Base-by-base conservation (phyloP, 2,888 invertebrate species). In the Pristionchus japonicus region DNA sequence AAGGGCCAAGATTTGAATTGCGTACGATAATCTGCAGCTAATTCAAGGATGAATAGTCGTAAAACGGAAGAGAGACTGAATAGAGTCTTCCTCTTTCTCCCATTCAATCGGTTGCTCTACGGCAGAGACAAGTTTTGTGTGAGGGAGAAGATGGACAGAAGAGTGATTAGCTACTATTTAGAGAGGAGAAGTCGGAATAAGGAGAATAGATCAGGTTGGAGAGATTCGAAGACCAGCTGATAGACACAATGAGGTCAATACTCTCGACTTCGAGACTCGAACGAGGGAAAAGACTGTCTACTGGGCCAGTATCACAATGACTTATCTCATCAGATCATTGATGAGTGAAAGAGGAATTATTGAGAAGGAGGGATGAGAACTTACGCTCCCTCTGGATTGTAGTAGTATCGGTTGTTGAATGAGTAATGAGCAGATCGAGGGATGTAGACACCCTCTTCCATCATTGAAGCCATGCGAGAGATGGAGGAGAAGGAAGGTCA, bases 351-450 rank as follows among this genome's bases (percentile, higher is more conserved):
- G n/a, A n/a, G n/a, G n/a, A n/a, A n/a, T n/a, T n/a, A n/a, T n/a
- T n/a, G n/a, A n/a, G n/a, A n/a, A n/a, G n/a, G n/a, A n/a, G n/a
- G 49, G 23, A 34, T n/a, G 17, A 82, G 0, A 23, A 82, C 82
- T 1, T 47, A 49, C 47, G 43, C n/a, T 43, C 47, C 17, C 9
- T 49, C 49, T 47, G 82, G 82, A 82, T 49, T 74, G 74, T 74
- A 74, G 40, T 74, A 74, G 40, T 74, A 74, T 74, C 74, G 34
- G 37, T 74, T 74, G 20, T 74, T 74, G 49, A 27, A 82, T 82
- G 47, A 49, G 27, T 82, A 82, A 31, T 82, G 82, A 82, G 82
- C 7, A 47, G 47, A 47, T 31, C 82, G 82, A 82, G 82, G 82
- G n/a, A 82, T 82, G 27, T 82, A 82, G 20, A 82, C 23, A 15